Percentiles rank a stretch among this genome's conserved stretches.
Conservation (phyloP, 2,888 invertebrate species). For the Slavum lentiscoides region DNA sequence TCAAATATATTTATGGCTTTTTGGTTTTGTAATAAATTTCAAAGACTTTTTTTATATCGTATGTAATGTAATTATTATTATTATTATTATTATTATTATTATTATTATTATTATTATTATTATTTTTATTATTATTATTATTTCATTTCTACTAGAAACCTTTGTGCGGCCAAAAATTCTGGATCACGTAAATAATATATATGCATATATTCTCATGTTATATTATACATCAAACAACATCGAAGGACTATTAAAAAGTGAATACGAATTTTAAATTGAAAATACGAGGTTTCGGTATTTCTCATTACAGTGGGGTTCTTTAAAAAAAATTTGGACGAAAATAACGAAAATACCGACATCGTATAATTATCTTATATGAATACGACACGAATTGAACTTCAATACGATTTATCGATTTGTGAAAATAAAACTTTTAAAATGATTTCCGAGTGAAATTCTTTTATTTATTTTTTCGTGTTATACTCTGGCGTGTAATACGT, state of each 20-base stretch:
- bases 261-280: background rate
- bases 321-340: background rate
- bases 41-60: too few species aligned
- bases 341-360: background rate
- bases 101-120: too few species aligned
- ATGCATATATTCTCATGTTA: background rate
- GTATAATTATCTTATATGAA: too few species aligned
- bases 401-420: constrained; percentile 9
- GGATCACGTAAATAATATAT: background rate
- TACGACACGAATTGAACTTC: background rate
- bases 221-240: background rate
- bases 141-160: too few species aligned
- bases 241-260: background rate
- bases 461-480: too few species aligned
- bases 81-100: too few species aligned
- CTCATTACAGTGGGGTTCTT: too few species aligned
- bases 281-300: background rate
- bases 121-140: too few species aligned
- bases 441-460: background rate
- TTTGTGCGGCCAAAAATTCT: background rate
- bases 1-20: too few species aligned
- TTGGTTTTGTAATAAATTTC: too few species aligned
- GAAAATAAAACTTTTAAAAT: background rate
- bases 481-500: too few species aligned
- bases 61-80: too few species aligned